Conservation (phyloP, 1,140 invertebrate species). For the Drosophila sproati region DNA sequence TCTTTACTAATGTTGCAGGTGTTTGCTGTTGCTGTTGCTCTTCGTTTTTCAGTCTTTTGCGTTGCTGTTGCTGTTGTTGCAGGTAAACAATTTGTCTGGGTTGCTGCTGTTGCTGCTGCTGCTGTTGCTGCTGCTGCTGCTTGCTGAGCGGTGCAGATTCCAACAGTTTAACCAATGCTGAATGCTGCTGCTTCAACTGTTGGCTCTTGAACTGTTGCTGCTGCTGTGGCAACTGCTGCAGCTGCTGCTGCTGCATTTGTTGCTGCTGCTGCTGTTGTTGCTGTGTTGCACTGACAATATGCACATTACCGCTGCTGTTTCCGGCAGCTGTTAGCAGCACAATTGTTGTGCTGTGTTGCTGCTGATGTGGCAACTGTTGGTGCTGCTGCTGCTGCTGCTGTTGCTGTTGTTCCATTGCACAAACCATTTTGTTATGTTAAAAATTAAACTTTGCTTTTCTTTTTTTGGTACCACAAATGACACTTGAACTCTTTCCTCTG, state of each 20-base stretch:
- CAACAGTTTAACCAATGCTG: slow-evolving; percentile 80
- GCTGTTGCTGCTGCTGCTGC: slow-evolving; percentile 41
- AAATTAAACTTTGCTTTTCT: slow-evolving; percentile 56
- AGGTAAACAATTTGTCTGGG: slow-evolving; percentile 76
- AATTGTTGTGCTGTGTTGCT: slow-evolving; percentile 72
- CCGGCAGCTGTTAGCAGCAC: slow-evolving; percentile 62
- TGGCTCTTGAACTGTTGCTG: slow-evolving; percentile 69
- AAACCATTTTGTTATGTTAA: slow-evolving; percentile 75
- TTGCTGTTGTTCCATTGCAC: slow-evolving; percentile 79
- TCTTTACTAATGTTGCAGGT: slow-evolving; percentile 79
- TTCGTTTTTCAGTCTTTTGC: slow-evolving; percentile 83
- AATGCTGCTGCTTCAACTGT: slow-evolving; percentile 81
- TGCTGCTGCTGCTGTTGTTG: slow-evolving; percentile 38
- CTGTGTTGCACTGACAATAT: slow-evolving; percentile 58
- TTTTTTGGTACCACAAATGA: slow-evolving; percentile 78
- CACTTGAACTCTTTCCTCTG: slow-evolving; percentile 65
- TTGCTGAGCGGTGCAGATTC: slow-evolving; percentile 79
- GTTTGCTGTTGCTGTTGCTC: slow-evolving; percentile 56
- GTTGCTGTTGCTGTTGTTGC: slow-evolving; percentile 73
- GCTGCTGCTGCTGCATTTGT: slow-evolving; percentile 33
- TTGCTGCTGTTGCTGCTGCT: slow-evolving; percentile 63
- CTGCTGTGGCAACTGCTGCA: slow-evolving; percentile 34
- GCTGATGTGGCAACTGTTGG: slow-evolving; percentile 50
- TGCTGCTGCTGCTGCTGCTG: slow-evolving; percentile 52
- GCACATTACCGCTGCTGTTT: slow-evolving; percentile 58